phyloP scores from a whole-genome alignment of 23 tunicate genomes.

The Trididemnum miniatum region DNA sequence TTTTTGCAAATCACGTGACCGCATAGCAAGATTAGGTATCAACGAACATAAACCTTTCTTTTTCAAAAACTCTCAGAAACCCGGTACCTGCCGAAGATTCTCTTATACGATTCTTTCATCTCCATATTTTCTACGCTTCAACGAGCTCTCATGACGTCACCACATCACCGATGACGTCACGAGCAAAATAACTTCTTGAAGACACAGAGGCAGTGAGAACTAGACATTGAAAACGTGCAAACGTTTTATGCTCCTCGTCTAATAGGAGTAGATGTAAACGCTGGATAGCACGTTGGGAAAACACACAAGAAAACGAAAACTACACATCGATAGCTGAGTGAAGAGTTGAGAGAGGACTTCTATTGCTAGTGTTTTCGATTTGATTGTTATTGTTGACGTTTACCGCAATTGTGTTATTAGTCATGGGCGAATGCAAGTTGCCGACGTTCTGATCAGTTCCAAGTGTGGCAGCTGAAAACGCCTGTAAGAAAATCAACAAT shows the following conservation, averaged over 20 bases:
- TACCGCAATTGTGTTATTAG: not conserved
- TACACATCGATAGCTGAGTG: not conserved
- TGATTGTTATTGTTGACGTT: not conserved
- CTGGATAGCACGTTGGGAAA: not conserved
- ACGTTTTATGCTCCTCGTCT: too few species aligned
- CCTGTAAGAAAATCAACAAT: not conserved
- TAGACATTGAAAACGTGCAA: too few species aligned
- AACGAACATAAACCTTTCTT: too few species aligned
- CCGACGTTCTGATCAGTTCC: not conserved
- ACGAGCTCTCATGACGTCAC: too few species aligned
- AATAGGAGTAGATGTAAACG: not conserved
- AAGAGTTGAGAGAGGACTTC: not conserved
- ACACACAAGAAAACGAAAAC: not conserved
- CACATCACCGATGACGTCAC: not conserved
- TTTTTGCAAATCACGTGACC: too few species aligned
- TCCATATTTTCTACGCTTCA: not conserved
- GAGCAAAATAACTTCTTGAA: not conserved
- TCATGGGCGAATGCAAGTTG: not conserved
- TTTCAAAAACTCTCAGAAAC: too few species aligned
- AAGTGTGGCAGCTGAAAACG: not conserved
- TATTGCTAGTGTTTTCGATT: not conserved
- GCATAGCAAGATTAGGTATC: too few species aligned
- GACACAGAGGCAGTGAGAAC: not conserved
- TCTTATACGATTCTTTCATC: not conserved
- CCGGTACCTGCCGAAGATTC: not conserved